Conservation (phyloP, 1,140 invertebrate genomes). For the Cotesia chilonis region DNA sequence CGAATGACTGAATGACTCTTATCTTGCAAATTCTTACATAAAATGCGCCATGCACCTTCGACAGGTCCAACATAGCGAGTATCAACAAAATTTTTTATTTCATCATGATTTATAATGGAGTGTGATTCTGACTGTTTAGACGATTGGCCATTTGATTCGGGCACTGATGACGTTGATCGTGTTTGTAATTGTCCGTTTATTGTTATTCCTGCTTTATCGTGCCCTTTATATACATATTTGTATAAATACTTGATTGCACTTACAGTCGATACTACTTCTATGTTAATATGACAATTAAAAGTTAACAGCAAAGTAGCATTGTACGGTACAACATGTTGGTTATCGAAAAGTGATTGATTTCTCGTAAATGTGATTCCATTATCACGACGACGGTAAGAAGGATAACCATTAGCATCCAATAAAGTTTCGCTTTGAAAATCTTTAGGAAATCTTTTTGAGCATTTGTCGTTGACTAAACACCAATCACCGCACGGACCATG, state of each 20-base stretch:
- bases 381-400: conserved; percentile 15
- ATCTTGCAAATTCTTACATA: background rate
- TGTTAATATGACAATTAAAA: conserved; percentile 35
- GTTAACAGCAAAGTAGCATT: conserved; percentile 25
- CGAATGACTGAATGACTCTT: conserved; percentile 14
- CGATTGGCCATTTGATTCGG: too few relatives aligned
- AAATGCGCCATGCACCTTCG: conserved; percentile 9
- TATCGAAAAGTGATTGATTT: conserved; percentile 20
- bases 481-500: conserved; percentile 52
- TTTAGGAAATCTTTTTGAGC: conserved; percentile 47
- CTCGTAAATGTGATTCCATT: conserved; percentile 7
- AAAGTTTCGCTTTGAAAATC: conserved; percentile 12
- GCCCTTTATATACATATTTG: conserved; percentile 30
- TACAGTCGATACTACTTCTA: conserved; percentile 26
- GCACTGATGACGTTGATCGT: too few relatives aligned
- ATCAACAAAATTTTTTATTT: conserved; percentile 13
- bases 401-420: conserved; percentile 26
- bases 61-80: conserved; percentile 9
- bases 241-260: conserved; percentile 31
- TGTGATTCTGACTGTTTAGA: background rate
- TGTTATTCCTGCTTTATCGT: conserved; percentile 12
- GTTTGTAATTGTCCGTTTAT: background rate
- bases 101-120: background rate
- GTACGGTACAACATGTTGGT: conserved; percentile 30
- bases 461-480: conserved; percentile 44